These are phyloP conservation scores for Gambusia affinis DNA, from an alignment of 2,113 vertebrate species.

Conservation along the genomic window DNA sequence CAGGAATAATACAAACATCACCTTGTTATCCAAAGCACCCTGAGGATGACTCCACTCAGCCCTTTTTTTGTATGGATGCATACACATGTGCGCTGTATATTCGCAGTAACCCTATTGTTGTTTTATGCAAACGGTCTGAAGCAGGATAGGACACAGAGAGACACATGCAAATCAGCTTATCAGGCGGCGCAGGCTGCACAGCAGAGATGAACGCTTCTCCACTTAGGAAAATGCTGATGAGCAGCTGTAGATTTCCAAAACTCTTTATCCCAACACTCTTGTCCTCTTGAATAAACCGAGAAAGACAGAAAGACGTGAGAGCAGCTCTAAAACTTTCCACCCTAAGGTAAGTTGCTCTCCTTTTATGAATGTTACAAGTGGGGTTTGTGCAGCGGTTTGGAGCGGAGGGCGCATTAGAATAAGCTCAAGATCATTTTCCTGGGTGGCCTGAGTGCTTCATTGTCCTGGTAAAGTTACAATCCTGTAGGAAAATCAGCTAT, in stretches of 20 bases:
- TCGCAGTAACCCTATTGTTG: slow-evolving; percentile 77
- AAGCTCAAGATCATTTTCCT: slow-evolving; percentile 87
- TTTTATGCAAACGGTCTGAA: slow-evolving; percentile 90
- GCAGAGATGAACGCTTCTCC: slow-evolving; percentile 72
- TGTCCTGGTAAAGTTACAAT: slow-evolving; percentile 83
- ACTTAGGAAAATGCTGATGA: slow-evolving; percentile 77
- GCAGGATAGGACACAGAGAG: slow-evolving; percentile 83
- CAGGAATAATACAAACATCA: slow-evolving; percentile 21
- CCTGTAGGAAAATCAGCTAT: slow-evolving; percentile 90
- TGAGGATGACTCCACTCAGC: slow-evolving; percentile 4
- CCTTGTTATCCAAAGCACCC: slow-evolving; percentile 16
- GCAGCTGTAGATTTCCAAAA: slow-evolving; percentile 55
- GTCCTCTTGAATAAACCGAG: slow-evolving; percentile 26
- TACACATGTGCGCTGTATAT: slow-evolving; percentile 43
- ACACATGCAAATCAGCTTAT: slow-evolving; percentile 86
- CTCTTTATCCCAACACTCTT: slow-evolving; percentile 29
- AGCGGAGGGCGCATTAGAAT: slow-evolving; percentile 86
- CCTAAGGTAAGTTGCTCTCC: slow-evolving; percentile 59
- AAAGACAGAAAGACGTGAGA: slow-evolving; percentile 16
- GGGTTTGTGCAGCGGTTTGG: slow-evolving; percentile 41
- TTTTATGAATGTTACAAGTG: slow-evolving; percentile 88
- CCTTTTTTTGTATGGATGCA: slow-evolving; percentile 8
- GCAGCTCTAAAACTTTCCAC: slow-evolving; percentile 3
- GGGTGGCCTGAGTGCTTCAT: slow-evolving; percentile 77
- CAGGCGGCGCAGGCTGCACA: slow-evolving; percentile 55